Conservation (phyloP, 1,140 invertebrate genomes). For the Himalopsyche phryganea region DNA sequence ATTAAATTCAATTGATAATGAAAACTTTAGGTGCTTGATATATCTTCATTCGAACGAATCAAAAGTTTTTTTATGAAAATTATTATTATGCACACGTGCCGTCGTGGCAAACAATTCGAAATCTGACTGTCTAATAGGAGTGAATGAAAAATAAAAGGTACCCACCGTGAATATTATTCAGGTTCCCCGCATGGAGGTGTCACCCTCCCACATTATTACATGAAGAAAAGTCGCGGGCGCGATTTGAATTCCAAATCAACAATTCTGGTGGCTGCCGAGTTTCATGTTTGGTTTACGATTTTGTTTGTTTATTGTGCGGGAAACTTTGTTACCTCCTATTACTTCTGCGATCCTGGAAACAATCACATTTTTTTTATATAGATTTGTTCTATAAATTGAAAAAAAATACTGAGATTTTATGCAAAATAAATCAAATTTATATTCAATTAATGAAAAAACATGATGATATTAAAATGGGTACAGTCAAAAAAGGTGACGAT, state of each 20-base stretch:
- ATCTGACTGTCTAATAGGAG: conserved; percentile 34
- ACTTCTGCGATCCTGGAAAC: conserved; percentile 3
- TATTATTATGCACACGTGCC: conserved; percentile 3
- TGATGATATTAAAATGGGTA: no score
- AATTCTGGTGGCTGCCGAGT: conserved; percentile 39
- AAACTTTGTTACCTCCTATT: conserved; percentile 6
- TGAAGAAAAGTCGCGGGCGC: conserved; percentile 43
- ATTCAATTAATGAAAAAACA: not conserved
- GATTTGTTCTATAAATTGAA: not conserved
- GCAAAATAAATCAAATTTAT: not conserved
- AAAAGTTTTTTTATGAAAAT: no score
- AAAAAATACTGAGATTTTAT: not conserved
- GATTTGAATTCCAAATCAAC: conserved; percentile 55
- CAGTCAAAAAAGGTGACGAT: no score
- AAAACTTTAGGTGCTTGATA: no score
- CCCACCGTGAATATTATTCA: conserved; percentile 34
- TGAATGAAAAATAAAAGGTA: conserved; percentile 33
- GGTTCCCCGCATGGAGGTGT: conserved; percentile 23
- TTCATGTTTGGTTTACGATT: conserved; percentile 50
- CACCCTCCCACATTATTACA: conserved; percentile 28
- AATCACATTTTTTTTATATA: not conserved
- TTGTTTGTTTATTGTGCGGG: conserved; percentile 45
- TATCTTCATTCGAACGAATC: no score
- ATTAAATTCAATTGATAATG: no score
- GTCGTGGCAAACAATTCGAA: conserved; percentile 13